These are phyloP conservation scores for Cydia amplana DNA, from an alignment of 1,140 invertebrate species.

Conservation along the genomic window DNA sequence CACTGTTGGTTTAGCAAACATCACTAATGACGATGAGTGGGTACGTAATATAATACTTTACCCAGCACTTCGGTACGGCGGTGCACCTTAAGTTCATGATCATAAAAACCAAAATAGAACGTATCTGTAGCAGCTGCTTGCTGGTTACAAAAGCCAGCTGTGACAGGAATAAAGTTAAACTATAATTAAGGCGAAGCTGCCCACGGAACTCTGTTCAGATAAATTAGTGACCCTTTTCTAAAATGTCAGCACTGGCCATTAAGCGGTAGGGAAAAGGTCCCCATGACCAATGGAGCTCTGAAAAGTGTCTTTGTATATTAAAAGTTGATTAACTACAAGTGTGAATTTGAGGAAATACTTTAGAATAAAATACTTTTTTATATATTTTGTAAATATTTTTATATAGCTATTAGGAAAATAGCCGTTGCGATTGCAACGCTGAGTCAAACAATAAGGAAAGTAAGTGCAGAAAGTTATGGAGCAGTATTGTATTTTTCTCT, in stretches of 20 bases:
- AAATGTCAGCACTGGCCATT: constrained; percentile 65
- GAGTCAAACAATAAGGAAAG: neutral
- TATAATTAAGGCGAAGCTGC: constrained; percentile 70
- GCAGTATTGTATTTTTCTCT: no score
- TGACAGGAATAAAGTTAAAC: constrained; percentile 64
- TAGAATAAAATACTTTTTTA: no score
- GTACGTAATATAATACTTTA: constrained; percentile 15
- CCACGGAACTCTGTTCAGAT: constrained; percentile 62
- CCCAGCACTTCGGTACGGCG: neutral
- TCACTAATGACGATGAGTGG: constrained; percentile 28
- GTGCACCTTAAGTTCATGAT: neutral
- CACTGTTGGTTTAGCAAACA: constrained; percentile 23
- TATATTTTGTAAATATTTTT: neutral
- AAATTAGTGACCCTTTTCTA: constrained; percentile 74
- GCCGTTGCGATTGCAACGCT: neutral
- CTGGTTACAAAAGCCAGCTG: constrained; percentile 39
- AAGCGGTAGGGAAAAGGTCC: constrained; percentile 56
- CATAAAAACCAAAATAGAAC: neutral
- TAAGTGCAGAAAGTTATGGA: neutral
- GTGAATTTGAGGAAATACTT: neutral
- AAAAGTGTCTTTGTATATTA: constrained; percentile 44
- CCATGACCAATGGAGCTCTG: constrained; percentile 40
- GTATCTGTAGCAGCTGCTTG: neutral
- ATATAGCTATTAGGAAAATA: constrained; percentile 2
- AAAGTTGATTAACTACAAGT: constrained; percentile 48